Evolutionary conservation across 2,113 vertebrate genomes (phyloP).

Genomic region (Nothocercus nigrocapillus): DNA sequence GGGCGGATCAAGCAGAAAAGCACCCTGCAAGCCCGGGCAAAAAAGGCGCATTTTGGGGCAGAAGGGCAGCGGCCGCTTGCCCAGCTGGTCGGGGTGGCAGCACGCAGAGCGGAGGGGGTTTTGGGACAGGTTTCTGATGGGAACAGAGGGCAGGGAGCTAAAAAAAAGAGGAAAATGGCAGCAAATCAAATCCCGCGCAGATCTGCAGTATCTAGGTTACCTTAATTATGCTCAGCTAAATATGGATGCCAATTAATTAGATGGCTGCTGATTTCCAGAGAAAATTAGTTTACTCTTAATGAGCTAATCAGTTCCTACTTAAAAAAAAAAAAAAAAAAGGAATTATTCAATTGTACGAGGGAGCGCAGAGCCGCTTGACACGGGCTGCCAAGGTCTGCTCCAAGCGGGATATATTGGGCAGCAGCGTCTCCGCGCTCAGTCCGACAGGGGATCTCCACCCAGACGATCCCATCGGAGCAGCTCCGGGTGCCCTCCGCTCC

Average conservation of each 20-base stretch:
- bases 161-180: not conserved
- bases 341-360: not conserved
- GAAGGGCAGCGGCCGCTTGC: too few species aligned
- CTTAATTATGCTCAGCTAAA: constrained; percentile 47
- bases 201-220: constrained; percentile 57
- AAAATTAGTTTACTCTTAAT: constrained; percentile 25
- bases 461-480: fast-evolving
- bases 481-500: not conserved
- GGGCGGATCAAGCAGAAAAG: too few species aligned
- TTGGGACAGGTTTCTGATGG: not conserved
- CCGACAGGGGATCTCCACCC: not conserved
- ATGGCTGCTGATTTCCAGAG: constrained; percentile 39
- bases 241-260: constrained; percentile 35
- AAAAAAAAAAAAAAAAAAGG: not conserved
- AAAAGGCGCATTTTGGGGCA: too few species aligned
- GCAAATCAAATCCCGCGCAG: constrained; percentile 10
- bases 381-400: fast-evolving
- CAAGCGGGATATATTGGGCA: fast-evolving
- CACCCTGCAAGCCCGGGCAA: too few species aligned
- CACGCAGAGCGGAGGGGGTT: not conserved
- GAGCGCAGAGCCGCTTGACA: not conserved
- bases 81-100: too few species aligned
- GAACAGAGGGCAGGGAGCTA: not conserved
- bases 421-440: not conserved
- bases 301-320: not conserved